These are phyloP conservation scores for Galeruca laticollis DNA, from an alignment of 2,888 invertebrate genomes.

Conservation along the genomic window DNA sequence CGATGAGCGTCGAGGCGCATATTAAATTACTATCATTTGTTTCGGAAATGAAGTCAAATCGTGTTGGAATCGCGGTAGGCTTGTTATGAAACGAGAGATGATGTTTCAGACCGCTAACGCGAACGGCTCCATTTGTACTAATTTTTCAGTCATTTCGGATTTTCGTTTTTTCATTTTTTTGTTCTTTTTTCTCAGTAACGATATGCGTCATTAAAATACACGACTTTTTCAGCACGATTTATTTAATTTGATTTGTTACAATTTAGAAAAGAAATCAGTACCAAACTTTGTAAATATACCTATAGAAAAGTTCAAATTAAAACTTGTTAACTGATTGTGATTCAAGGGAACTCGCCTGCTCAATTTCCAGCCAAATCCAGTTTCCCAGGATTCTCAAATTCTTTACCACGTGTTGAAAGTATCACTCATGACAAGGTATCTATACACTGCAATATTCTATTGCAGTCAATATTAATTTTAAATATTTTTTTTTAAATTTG, in stretches of 20 bases:
- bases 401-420: too few relatives aligned
- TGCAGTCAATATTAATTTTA: too few relatives aligned
- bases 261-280: too few relatives aligned
- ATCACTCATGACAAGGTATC: too few relatives aligned
- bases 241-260: conserved; percentile 1
- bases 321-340: too few relatives aligned
- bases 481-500: too few relatives aligned
- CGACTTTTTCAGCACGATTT: neutral
- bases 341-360: too few relatives aligned
- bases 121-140: conserved; percentile 35
- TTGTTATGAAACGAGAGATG: conserved; percentile 57
- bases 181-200: conserved; percentile 45
- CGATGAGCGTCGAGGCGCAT: conserved; percentile 60
- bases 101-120: conserved; percentile 29
- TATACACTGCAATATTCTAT: too few relatives aligned
- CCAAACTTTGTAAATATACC: too few relatives aligned
- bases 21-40: conserved; percentile 68
- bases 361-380: too few relatives aligned
- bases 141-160: conserved; percentile 29
- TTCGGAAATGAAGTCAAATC: conserved; percentile 66
- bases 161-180: conserved; percentile 34
- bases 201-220: conserved; percentile 45
- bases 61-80: conserved; percentile 66
- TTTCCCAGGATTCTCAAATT: too few relatives aligned
- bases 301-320: too few relatives aligned